Conservation (phyloP, 1,140 invertebrate species). For the Drosophila pseudoobscura region DNA sequence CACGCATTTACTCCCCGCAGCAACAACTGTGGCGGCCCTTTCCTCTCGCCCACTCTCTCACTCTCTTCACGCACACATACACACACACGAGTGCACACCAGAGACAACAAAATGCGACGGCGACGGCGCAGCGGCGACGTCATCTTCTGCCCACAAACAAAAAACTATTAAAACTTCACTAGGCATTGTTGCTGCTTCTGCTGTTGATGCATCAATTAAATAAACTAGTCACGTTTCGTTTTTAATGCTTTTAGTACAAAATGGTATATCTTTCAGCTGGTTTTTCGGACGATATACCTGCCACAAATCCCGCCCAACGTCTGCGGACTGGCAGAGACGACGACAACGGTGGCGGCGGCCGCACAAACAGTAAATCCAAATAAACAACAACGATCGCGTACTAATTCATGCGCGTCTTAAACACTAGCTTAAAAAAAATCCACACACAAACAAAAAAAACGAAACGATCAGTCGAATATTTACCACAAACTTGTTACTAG, state of each 20-base stretch:
- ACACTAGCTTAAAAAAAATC: slow-evolving; percentile 2
- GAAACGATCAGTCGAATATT: too few relatives aligned
- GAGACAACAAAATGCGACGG: slow-evolving; percentile 43
- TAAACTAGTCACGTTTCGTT: slow-evolving; percentile 71
- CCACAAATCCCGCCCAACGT: too few relatives aligned
- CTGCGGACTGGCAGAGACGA: too few relatives aligned
- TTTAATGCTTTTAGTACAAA: slow-evolving; percentile 50
- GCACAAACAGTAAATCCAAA: slow-evolving; percentile 4
- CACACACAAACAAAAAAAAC: slow-evolving; percentile 4
- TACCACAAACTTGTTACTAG: slow-evolving; percentile 7
- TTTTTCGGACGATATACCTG: too few relatives aligned
- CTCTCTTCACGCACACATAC: slow-evolving; percentile 9
- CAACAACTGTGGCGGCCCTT: slow-evolving; percentile 47
- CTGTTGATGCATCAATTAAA: slow-evolving; percentile 65
- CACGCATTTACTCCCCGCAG: slow-evolving; percentile 57
- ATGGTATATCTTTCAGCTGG: background rate
- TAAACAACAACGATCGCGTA: slow-evolving; percentile 4
- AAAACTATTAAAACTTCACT: slow-evolving; percentile 59
- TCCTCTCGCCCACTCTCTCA: slow-evolving; percentile 21
- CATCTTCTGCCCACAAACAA: slow-evolving; percentile 44
- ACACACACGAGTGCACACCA: slow-evolving; percentile 15
- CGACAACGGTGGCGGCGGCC: background rate
- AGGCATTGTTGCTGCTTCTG: slow-evolving; percentile 51
- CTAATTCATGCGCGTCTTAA: slow-evolving; percentile 7
- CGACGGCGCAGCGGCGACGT: slow-evolving; percentile 50